Base-by-base conservation (phyloP, 2,888 invertebrate genomes). In the Drosophila heteroneura region DNA sequence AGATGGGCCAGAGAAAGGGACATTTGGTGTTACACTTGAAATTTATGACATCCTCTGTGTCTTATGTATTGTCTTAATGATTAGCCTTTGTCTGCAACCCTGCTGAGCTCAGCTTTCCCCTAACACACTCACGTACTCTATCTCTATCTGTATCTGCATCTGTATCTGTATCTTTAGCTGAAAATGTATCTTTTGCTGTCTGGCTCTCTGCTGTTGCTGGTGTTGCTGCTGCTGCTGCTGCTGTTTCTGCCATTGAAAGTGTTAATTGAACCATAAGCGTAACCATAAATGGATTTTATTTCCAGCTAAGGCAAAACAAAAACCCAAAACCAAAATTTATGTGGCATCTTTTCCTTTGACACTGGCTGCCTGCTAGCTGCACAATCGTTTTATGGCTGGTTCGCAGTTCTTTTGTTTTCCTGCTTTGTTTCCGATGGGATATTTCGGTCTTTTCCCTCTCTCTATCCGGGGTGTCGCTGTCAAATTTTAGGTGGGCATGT, bases 221-320 rank as follows among this genome's bases (percentile, higher is more conserved):
- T 35, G 33, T 2, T 33, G 14, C 35, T 35, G 35, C 33, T 33
- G 35, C 14, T 35, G 35, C 26, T 56, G 54, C 54, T 37, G 56
- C 28, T 57, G 37, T 37, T 58, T n/a, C 69, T 53, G 73, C 69
- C 74, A 85, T 90, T 90, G 85, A 85, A 91, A 83, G 90, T 91
- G 90, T 88, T 90, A 91, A 90, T 91, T 90, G 91, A 90, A 91
- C 91, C 90, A 91, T 90, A 90, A 90, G 90, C 91, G 91, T 89
- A 90, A 91, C 90, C 91, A 88, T 91, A 91, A 90, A 91, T 90
- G 91, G 89, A 90, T 91, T 91, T 91, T 80, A 86, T 90, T 89
- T 85, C 89, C 91, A 78, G 89, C 82, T 70, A 69, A 81, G 75
- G 78, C 74, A 85, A 83, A 90, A 75, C 78, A 77, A 70, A 63